These are phyloP conservation scores for Ophthalmotilapia sp. DNA, from an alignment of 2,113 vertebrate genomes.

Conservation along the genomic window DNA sequence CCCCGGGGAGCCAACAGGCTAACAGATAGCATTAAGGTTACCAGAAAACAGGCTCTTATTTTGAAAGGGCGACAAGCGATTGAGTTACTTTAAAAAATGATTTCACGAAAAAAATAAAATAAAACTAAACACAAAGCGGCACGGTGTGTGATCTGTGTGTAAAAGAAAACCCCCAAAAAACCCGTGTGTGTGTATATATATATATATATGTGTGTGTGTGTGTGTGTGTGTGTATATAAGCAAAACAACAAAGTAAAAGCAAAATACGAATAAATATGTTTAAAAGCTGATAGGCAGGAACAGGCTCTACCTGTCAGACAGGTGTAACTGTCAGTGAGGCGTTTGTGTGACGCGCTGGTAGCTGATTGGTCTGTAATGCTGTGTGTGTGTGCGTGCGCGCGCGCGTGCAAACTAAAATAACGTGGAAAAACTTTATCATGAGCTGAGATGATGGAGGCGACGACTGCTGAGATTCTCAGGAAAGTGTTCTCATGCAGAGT, in stretches of 20 bases:
- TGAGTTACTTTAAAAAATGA: not conserved
- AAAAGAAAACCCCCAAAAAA: not conserved
- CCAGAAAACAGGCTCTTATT: not conserved
- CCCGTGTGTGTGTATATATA: too few relatives aligned
- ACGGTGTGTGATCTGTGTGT: not conserved
- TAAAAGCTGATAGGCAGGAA: not conserved
- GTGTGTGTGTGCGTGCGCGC: too few relatives aligned
- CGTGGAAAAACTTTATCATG: not conserved
- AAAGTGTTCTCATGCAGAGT: not conserved
- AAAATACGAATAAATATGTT: not conserved
- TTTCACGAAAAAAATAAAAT: not conserved
- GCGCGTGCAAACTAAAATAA: not conserved
- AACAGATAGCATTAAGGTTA: not conserved
- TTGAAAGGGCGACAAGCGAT: not conserved
- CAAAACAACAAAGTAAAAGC: not conserved
- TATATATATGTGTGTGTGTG: accelerated
- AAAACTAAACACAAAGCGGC: not conserved
- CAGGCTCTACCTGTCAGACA: not conserved
- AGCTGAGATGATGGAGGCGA: too few relatives aligned
- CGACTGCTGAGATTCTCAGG: too few relatives aligned
- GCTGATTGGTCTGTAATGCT: not conserved
- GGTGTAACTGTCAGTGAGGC: not conserved
- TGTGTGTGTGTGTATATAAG: too few relatives aligned
- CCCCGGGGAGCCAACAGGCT: not conserved
- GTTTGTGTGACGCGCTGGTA: not conserved